phyloP scores from a whole-genome alignment of 2,888 invertebrate genomes.

The Salpingus planirostris region DNA sequence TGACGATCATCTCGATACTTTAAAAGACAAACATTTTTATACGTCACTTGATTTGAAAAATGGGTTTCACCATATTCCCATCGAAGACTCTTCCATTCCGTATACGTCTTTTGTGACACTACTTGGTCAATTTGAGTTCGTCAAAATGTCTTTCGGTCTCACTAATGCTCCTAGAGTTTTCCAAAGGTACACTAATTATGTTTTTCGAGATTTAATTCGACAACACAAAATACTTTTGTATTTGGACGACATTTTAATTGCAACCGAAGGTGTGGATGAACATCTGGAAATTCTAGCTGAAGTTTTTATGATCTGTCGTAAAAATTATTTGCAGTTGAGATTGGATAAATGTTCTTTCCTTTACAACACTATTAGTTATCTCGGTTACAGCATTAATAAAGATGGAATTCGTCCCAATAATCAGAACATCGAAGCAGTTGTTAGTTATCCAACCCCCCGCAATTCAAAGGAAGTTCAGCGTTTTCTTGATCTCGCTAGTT shows the following conservation, averaged over 20 bases:
- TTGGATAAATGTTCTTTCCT: background rate
- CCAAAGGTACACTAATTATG: slow-evolving; percentile 4
- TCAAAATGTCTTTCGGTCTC: slow-evolving; percentile 20
- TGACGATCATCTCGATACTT: slow-evolving; percentile 20
- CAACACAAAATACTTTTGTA: slow-evolving; percentile 4
- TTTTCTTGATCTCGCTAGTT: background rate
- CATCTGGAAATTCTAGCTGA: background rate
- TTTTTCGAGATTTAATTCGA: slow-evolving; percentile 2
- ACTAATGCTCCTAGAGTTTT: slow-evolving; percentile 19
- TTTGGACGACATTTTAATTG: slow-evolving; percentile 9
- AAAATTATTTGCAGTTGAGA: background rate
- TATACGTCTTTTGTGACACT: slow-evolving; percentile 20
- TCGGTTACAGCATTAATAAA: background rate
- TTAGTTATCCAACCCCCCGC: no score
- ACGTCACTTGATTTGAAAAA: slow-evolving; percentile 17
- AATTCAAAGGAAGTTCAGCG: no score
- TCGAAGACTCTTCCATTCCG: slow-evolving; percentile 15
- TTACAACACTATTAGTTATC: background rate
- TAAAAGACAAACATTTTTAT: slow-evolving; percentile 16
- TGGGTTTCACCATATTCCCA: slow-evolving; percentile 18
- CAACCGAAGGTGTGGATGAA: background rate
- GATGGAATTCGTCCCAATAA: background rate
- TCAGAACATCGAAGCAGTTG: no score
- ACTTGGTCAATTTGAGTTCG: slow-evolving; percentile 18
- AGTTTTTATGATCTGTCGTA: background rate